Conservation (phyloP, 2,888 invertebrate genomes). For the Empis livida region DNA sequence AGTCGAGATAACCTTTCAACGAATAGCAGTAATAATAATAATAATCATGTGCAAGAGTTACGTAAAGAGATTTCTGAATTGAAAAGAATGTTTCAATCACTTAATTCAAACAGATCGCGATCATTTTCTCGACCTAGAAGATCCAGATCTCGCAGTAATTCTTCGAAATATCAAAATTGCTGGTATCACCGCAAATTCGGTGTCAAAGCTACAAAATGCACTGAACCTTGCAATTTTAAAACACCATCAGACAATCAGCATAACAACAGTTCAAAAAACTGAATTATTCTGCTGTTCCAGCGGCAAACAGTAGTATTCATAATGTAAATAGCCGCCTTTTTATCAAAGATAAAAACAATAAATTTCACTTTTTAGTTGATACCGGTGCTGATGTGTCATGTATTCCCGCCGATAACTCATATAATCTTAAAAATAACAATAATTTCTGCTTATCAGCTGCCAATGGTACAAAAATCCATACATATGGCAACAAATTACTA, state of each 20-base stretch:
- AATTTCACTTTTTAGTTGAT: conserved; percentile 2
- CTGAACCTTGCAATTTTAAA: background rate
- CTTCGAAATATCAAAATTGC: background rate
- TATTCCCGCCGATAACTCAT: too few species aligned
- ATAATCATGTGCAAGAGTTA: too few species aligned
- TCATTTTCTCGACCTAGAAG: too few species aligned
- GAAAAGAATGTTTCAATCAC: too few species aligned
- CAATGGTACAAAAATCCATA: conserved; percentile 1
- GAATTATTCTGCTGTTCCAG: conserved; percentile 2
- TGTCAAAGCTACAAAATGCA: background rate
- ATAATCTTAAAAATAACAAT: background rate
- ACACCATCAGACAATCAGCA: background rate
- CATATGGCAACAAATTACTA: conserved; percentile 2
- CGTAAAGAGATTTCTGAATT: too few species aligned
- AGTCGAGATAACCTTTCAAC: too few species aligned
- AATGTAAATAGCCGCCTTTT: conserved; percentile 2
- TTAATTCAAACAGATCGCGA: too few species aligned
- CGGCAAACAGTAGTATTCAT: conserved; percentile 2
- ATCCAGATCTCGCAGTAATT: background rate
- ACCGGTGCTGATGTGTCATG: conserved; percentile 1
- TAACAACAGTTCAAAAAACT: background rate
- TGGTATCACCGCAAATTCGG: background rate
- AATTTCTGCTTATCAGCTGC: background rate
- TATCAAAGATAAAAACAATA: conserved; percentile 2
- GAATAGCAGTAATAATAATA: too few species aligned